phyloP scores from a whole-genome alignment of 2,113 vertebrate genomes.

The Chlorodrepanis virens region DNA sequence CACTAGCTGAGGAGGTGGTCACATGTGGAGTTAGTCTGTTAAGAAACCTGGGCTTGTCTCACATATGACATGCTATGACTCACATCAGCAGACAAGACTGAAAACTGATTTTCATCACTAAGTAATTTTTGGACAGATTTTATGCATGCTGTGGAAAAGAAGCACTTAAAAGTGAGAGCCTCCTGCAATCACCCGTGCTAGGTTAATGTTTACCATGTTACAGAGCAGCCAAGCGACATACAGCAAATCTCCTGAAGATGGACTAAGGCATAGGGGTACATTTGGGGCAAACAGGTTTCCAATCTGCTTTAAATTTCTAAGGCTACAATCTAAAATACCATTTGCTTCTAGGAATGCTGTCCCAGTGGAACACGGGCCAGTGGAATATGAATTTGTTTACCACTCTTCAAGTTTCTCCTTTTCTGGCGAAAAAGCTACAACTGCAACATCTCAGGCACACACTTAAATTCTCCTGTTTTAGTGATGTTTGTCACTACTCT shows the following conservation, averaged over 20 bases:
- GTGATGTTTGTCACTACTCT: background rate
- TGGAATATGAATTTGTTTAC: background rate
- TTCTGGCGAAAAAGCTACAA: background rate
- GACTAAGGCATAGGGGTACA: background rate
- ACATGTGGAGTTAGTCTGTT: background rate
- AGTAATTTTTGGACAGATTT: background rate
- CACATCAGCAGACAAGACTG: background rate
- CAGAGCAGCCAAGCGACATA: background rate
- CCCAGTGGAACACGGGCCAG: background rate
- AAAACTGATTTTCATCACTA: background rate
- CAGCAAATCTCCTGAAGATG: background rate
- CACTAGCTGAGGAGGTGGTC: background rate
- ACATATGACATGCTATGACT: background rate
- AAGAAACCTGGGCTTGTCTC: fast-evolving
- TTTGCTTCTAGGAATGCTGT: background rate
- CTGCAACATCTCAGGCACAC: background rate
- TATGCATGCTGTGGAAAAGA: background rate
- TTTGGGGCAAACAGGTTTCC: background rate
- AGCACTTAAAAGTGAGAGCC: background rate
- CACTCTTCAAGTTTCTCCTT: background rate
- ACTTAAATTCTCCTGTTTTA: background rate
- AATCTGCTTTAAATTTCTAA: background rate
- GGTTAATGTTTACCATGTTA: background rate
- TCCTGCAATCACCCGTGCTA: background rate
- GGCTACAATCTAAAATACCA: background rate